phyloP scores from a whole-genome alignment of 1,140 invertebrate species.

The Cecropterus lyciades region DNA sequence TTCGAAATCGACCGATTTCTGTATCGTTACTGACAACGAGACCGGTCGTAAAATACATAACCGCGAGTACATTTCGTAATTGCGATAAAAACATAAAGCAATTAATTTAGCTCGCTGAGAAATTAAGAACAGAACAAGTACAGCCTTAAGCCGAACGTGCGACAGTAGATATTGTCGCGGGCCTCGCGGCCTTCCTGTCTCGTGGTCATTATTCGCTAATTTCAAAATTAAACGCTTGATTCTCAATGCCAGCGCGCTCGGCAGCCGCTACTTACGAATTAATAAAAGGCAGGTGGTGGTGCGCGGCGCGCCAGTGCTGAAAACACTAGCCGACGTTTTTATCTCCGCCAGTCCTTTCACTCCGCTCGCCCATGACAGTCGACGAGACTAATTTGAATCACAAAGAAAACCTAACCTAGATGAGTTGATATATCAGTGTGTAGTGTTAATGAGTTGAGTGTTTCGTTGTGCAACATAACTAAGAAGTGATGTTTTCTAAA shows the following conservation, averaged over 20 bases:
- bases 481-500: conserved; percentile 69
- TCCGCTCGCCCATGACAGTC: conserved; percentile 68
- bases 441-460: conserved; percentile 38
- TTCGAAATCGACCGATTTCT: conserved; percentile 48
- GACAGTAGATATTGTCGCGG: conserved; percentile 68
- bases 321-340: conserved; percentile 68
- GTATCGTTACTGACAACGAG: conserved; percentile 36
- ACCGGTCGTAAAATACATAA: conserved; percentile 30
- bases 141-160: conserved; percentile 54
- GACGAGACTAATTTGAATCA: conserved; percentile 53
- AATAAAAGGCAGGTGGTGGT: conserved; percentile 77
- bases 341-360: conserved; percentile 77
- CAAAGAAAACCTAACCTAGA: conserved; percentile 71
- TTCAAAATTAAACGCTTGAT: conserved; percentile 82
- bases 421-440: conserved; percentile 64
- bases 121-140: conserved; percentile 33
- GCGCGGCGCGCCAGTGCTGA: conserved; percentile 70
- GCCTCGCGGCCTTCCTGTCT: conserved; percentile 74
- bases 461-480: conserved; percentile 52
- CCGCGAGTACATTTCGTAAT: conserved; percentile 26
- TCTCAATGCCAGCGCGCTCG: conserved; percentile 80
- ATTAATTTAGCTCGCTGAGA: conserved; percentile 19
- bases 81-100: conserved; percentile 27
- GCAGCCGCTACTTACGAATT: conserved; percentile 70
- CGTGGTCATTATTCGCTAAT: conserved; percentile 74